phyloP scores from a whole-genome alignment of 2,797 vertebrate species.

The Chaetodon trifasciatus region DNA sequence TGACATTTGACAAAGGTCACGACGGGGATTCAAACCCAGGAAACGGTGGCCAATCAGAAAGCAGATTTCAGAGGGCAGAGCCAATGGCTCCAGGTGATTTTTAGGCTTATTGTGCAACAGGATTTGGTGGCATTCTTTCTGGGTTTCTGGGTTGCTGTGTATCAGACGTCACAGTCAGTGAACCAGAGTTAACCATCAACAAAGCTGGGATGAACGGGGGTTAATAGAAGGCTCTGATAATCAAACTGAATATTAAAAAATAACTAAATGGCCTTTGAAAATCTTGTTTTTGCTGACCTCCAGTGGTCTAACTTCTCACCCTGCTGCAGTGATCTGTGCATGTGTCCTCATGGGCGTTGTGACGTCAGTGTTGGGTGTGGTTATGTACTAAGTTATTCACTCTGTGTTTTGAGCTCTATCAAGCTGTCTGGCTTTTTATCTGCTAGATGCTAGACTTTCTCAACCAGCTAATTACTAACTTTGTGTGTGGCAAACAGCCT shows the following conservation, averaged over 20 bases:
- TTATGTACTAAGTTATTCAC: neutral
- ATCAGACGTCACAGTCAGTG: conserved; percentile 8
- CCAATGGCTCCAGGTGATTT: conserved; percentile 34
- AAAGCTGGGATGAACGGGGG: conserved; percentile 31
- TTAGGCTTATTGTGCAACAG: conserved; percentile 66
- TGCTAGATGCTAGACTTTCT: neutral
- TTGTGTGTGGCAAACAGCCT: neutral
- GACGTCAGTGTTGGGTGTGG: too few relatives aligned
- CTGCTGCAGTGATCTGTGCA: neutral
- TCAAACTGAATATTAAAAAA: conserved; percentile 16
- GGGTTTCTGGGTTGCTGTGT: conserved; percentile 53
- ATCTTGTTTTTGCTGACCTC: neutral
- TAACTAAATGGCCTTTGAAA: neutral
- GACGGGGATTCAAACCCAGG: conserved; percentile 62
- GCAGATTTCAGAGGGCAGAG: conserved; percentile 29
- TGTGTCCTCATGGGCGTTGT: too few relatives aligned
- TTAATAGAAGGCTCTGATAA: conserved; percentile 38
- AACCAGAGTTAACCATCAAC: conserved; percentile 23
- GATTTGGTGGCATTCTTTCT: conserved; percentile 61
- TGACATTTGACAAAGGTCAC: conserved; percentile 78
- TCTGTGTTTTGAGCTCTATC: neutral
- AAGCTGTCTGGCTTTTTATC: neutral
- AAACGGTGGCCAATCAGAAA: conserved; percentile 52
- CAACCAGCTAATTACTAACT: neutral
- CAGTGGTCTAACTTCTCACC: neutral